phyloP scores from a whole-genome alignment of 1,140 invertebrate species.

The Drosophila paulistorum region DNA sequence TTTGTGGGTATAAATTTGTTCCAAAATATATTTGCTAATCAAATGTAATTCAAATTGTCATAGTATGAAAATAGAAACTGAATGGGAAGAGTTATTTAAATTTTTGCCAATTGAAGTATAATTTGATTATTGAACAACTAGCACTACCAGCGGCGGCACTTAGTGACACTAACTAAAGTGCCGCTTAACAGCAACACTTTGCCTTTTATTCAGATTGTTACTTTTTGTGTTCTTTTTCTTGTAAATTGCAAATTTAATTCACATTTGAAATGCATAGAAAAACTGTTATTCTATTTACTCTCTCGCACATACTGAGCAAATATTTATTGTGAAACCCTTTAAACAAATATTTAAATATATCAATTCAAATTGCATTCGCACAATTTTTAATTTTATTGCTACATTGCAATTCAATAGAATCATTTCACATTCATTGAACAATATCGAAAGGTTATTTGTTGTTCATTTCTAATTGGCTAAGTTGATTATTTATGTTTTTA shows the following conservation, averaged over 20 bases:
- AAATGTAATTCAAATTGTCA: neutral
- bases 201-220: neutral
- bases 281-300: constrained; percentile 29
- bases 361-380: constrained; percentile 60
- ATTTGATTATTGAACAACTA: no score
- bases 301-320: constrained; percentile 22
- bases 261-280: constrained; percentile 33
- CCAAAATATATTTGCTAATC: neutral
- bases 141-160: no score
- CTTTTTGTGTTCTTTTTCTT: neutral
- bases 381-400: constrained; percentile 40
- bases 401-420: constrained; percentile 32
- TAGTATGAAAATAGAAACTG: neutral
- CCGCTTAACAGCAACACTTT: no score
- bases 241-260: constrained; percentile 23
- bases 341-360: constrained; percentile 39
- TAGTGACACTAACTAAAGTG: no score
- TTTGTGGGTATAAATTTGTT: neutral
- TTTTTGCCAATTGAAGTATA: no score
- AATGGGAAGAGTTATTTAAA: no score
- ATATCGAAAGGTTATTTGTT: constrained; percentile 28
- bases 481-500: constrained; percentile 64
- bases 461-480: constrained; percentile 56
- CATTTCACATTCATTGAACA: constrained; percentile 18
- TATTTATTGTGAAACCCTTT: constrained; percentile 8